Percentiles rank a stretch among this genome's conserved stretches.
Conservation (phyloP, 1,140 invertebrate species). For the Heliconius nattereri region DNA sequence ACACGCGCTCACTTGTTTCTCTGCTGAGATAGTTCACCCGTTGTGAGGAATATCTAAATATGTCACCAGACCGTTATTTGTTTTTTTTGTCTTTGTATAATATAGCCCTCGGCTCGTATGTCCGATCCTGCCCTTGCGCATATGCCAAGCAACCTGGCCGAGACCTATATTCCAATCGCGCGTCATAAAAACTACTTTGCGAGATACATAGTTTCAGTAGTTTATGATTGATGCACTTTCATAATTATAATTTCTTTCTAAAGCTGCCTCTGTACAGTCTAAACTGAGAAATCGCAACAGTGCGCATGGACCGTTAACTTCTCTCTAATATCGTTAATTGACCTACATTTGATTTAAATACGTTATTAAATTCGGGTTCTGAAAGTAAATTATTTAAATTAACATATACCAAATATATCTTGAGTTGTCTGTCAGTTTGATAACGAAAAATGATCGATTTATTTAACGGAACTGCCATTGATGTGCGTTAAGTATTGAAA, state of each 20-base stretch:
- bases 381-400: constrained; percentile 22
- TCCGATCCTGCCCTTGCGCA: constrained; percentile 12
- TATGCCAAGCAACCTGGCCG: constrained; percentile 19
- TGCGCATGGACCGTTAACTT: constrained; percentile 36
- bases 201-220: not conserved
- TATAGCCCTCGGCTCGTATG: not conserved
- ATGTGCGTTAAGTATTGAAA: not conserved
- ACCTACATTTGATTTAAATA: constrained; percentile 36
- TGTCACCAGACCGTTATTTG: not conserved
- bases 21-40: not conserved
- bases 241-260: constrained; percentile 21
- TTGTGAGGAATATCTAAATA: not conserved
- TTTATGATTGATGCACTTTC: constrained; percentile 13
- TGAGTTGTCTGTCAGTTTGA: not conserved
- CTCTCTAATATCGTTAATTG: constrained; percentile 40
- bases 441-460: not conserved
- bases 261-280: constrained; percentile 4
- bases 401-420: constrained; percentile 4
- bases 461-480: not conserved
- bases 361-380: constrained; percentile 25
- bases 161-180: constrained; percentile 23
- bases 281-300: constrained; percentile 21
- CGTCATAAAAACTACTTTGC: not conserved
- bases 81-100: not conserved
- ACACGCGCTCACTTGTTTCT: not conserved